A percentile compares a stretch with the other conserved stretches of the same genome.
These are phyloP conservation scores for Hypsibius dujardini DNA, from an alignment of 1,140 invertebrate genomes.

Conservation along the genomic window DNA sequence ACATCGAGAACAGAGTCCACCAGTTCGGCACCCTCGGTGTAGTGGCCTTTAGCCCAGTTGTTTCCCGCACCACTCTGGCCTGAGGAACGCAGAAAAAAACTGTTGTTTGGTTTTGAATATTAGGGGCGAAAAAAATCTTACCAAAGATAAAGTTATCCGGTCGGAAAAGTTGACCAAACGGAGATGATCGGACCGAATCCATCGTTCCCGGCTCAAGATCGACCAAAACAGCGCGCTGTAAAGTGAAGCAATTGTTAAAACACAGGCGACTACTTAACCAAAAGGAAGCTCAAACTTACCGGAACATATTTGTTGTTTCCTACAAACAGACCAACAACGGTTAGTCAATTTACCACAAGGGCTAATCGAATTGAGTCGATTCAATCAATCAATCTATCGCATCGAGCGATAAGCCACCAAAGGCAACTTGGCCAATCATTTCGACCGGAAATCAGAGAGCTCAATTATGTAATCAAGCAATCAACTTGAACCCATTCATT, in stretches of 20 bases:
- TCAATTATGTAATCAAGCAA: too few species aligned
- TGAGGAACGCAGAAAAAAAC: constrained; percentile 13
- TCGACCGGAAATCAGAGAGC: too few species aligned
- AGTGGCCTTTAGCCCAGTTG: constrained; percentile 79
- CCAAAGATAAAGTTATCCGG: constrained; percentile 33
- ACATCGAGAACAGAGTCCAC: constrained; percentile 31
- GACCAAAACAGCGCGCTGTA: constrained; percentile 39
- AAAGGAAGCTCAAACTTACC: not conserved
- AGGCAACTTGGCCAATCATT: too few species aligned
- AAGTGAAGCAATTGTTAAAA: constrained; percentile 1
- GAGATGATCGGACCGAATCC: constrained; percentile 31
- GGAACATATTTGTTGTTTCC: constrained; percentile 10
- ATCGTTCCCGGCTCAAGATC: constrained; percentile 40
- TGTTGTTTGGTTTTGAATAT: too few species aligned
- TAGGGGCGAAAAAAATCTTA: not conserved
- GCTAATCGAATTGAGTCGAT: too few species aligned
- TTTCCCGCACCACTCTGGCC: constrained; percentile 44
- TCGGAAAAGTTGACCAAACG: constrained; percentile 31
- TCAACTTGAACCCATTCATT: too few species aligned
- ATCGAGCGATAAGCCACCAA: too few species aligned
- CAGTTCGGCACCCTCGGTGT: constrained; percentile 48
- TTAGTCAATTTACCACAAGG: too few species aligned
- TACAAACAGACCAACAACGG: not conserved
- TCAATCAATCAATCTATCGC: too few species aligned
- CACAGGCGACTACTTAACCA: not conserved